Percentiles rank a stretch among this genome's conserved stretches.
Conservation (phyloP, 2,888 invertebrate species). For the Gymnosoma rotundatum region DNA sequence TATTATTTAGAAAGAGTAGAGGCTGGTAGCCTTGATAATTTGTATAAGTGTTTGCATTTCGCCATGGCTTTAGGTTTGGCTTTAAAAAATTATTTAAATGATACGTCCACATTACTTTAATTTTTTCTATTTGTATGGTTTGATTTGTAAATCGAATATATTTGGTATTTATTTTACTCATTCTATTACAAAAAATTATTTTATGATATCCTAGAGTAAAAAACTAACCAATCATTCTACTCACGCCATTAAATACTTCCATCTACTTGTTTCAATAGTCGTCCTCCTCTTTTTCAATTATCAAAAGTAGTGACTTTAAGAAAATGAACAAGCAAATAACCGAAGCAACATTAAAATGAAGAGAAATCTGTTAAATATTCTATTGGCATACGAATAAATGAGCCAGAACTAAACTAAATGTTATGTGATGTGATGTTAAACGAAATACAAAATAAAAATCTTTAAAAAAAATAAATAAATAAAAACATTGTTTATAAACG, state of each 20-base stretch:
- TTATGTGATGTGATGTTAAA: slow-evolving; percentile 67
- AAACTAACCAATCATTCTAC: slow-evolving; percentile 48
- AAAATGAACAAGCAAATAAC: not conserved
- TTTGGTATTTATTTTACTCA: slow-evolving; percentile 5
- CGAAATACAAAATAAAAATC: slow-evolving; percentile 50
- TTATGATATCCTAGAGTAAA: slow-evolving; percentile 9
- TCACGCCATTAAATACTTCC: slow-evolving; percentile 24
- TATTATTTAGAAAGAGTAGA: too few species aligned
- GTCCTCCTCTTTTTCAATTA: slow-evolving; percentile 62
- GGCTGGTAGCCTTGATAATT: too few species aligned
- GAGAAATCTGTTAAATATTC: slow-evolving; percentile 64
- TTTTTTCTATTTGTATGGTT: not conserved
- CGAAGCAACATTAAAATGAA: slow-evolving; percentile 21
- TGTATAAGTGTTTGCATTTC: too few species aligned
- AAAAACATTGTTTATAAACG: slow-evolving; percentile 17
- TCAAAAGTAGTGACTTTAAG: slow-evolving; percentile 43
- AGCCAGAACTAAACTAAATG: slow-evolving; percentile 68
- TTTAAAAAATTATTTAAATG: too few species aligned
- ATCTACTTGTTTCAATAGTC: not conserved
- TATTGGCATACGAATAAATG: slow-evolving; percentile 68
- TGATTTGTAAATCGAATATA: not conserved
- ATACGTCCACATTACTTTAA: too few species aligned
- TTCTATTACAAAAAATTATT: slow-evolving; percentile 27
- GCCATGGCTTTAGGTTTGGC: too few species aligned
- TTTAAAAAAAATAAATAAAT: not conserved